phyloP scores from a whole-genome alignment of 2,888 invertebrate genomes.

The Scaptomyza parva region DNA sequence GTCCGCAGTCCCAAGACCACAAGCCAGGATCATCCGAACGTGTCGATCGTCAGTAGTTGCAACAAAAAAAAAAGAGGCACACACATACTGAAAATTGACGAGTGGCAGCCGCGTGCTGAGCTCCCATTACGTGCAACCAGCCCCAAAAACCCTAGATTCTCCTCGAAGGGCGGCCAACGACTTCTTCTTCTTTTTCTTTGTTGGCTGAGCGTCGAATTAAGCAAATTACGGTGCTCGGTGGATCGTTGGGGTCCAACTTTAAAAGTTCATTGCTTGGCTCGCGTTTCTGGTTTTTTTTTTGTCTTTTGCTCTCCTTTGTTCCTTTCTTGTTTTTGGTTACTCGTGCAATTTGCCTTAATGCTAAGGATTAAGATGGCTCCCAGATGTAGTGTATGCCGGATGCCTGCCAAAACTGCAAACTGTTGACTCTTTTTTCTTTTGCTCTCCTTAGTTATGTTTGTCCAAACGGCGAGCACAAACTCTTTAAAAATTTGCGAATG shows the following conservation, averaged over 20 bases:
- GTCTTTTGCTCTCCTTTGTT: conserved; percentile 25
- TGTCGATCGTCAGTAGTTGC: conserved; percentile 61
- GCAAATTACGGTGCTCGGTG: conserved; percentile 78
- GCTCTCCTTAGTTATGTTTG: too few relatives aligned
- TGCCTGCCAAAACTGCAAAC: conserved; percentile 43
- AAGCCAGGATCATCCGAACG: conserved; percentile 68
- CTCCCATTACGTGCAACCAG: conserved; percentile 52
- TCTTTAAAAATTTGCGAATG: conserved; percentile 69
- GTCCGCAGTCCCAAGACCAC: too few relatives aligned
- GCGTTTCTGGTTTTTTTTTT: conserved; percentile 36
- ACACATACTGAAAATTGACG: conserved; percentile 57
- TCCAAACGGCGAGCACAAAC: conserved; percentile 50
- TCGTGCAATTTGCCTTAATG: conserved; percentile 75
- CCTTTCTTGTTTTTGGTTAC: conserved; percentile 24
- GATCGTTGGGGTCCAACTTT: conserved; percentile 23
- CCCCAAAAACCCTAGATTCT: conserved; percentile 28
- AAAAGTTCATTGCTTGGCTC: conserved; percentile 53
- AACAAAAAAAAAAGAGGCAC: conserved; percentile 6
- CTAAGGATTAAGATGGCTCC: conserved; percentile 68
- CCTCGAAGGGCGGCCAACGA: conserved; percentile 26
- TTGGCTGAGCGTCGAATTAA: conserved; percentile 81
- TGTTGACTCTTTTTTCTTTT: conserved; percentile 75
- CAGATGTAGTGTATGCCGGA: conserved; percentile 46
- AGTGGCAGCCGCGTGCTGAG: conserved; percentile 78
- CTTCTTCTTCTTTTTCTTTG: too few relatives aligned